These are phyloP conservation scores for Drosophila azteca DNA, from an alignment of 1,140 invertebrate genomes.

Conservation along the genomic window DNA sequence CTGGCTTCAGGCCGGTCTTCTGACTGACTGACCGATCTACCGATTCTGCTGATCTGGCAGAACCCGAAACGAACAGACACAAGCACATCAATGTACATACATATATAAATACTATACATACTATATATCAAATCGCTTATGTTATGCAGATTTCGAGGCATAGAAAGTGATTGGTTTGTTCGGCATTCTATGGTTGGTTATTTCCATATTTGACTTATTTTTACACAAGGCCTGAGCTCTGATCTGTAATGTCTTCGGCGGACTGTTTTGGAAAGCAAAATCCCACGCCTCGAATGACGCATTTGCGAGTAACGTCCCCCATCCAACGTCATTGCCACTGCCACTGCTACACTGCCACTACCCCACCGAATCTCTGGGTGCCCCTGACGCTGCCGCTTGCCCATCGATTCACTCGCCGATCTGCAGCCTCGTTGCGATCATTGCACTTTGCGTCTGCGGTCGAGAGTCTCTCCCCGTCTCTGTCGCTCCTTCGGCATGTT, in stretches of 20 bases:
- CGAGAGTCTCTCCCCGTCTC: conserved; percentile 1
- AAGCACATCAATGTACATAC: conserved; percentile 8
- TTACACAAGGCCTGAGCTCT: conserved; percentile 21
- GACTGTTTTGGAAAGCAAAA: conserved; percentile 14
- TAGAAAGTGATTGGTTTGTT: conserved; percentile 30
- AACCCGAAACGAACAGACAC: conserved; percentile 1
- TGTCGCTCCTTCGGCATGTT: conserved; percentile 44
- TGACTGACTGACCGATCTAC: conserved; percentile 57
- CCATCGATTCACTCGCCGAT: conserved; percentile 20
- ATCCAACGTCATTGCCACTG: conserved; percentile 22
- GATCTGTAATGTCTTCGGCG: conserved; percentile 3
- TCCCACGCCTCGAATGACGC: conserved; percentile 53
- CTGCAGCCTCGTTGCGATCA: conserved; percentile 68
- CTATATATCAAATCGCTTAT: conserved; percentile 24
- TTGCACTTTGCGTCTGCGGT: conserved; percentile 72
- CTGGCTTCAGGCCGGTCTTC: conserved; percentile 20
- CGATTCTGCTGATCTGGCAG: conserved; percentile 50
- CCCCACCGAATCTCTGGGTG: conserved; percentile 38
- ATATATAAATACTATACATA: conserved; percentile 2
- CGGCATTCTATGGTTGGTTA: too few relatives aligned
- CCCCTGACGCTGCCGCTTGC: conserved; percentile 6
- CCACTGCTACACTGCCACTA: conserved; percentile 47
- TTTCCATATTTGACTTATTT: conserved; percentile 4
- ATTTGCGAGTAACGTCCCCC: neutral
- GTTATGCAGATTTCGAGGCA: conserved; percentile 17